A percentile compares a stretch with the other conserved stretches of the same genome.
Conservation (phyloP, 2,888 invertebrate genomes). For the Pyrgus malvae region DNA sequence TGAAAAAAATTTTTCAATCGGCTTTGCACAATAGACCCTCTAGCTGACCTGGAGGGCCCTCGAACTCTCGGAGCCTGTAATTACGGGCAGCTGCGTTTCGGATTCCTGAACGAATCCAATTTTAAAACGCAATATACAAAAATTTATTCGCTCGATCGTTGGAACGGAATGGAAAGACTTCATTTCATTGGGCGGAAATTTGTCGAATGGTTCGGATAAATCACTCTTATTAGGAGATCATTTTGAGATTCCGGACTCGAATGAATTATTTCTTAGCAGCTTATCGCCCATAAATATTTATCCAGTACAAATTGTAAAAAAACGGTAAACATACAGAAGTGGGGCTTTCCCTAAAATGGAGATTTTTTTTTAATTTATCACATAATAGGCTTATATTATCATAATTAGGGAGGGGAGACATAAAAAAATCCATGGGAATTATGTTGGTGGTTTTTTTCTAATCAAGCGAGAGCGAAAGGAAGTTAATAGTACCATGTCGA, state of each 20-base stretch:
- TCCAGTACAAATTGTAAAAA: background rate
- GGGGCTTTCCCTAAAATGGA: too few species aligned
- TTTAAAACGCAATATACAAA: conserved; percentile 22
- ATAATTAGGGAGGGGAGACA: too few species aligned
- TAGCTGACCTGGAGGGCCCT: conserved; percentile 7
- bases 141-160: conserved; percentile 18
- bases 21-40: background rate
- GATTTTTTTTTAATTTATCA: too few species aligned
- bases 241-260: conserved; percentile 14
- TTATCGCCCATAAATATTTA: background rate
- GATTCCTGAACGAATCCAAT: conserved; percentile 23
- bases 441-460: too few species aligned
- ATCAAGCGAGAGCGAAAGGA: too few species aligned
- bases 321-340: too few species aligned
- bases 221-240: conserved; percentile 24
- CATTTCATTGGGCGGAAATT: conserved; percentile 21
- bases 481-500: too few species aligned
- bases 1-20: conserved; percentile 6
- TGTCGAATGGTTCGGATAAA: conserved; percentile 19
- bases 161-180: conserved; percentile 21
- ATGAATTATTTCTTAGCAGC: conserved; percentile 18
- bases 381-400: too few species aligned
- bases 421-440: too few species aligned
- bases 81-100: conserved; percentile 22
- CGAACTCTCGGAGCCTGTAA: conserved; percentile 7